A percentile compares a stretch with the other conserved stretches of the same genome.
These are phyloP conservation scores for Brotogeris chrysoptera DNA, from an alignment of 2,797 vertebrate species.

Conservation along the genomic window DNA sequence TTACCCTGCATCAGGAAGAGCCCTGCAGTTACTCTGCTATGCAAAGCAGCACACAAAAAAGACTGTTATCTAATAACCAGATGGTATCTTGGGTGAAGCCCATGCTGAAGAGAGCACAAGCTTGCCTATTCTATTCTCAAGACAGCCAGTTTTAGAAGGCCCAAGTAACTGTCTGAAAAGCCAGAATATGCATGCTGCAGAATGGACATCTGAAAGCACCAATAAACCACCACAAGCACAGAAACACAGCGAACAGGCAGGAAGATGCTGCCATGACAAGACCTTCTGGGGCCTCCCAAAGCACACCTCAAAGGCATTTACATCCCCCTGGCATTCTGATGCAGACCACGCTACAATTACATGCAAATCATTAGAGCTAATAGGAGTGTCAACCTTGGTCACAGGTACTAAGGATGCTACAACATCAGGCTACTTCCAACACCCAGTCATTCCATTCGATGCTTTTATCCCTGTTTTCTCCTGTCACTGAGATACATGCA, in stretches of 20 bases:
- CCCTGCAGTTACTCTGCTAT: not conserved
- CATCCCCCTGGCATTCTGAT: not conserved
- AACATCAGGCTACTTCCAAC: not conserved
- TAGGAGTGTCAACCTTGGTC: not conserved
- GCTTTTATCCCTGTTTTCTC: not conserved
- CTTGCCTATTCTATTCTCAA: not conserved
- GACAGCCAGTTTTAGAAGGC: not conserved
- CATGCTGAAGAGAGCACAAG: not conserved
- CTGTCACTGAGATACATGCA: not conserved
- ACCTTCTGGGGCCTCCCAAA: not conserved
- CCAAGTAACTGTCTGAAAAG: not conserved
- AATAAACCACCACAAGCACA: not conserved
- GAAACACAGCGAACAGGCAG: not conserved
- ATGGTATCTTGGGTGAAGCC: not conserved
- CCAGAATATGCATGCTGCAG: not conserved
- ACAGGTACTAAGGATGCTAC: too few relatives aligned
- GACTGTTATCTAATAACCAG: not conserved
- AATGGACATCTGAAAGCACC: not conserved
- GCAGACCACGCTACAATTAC: accelerated
- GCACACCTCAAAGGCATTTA: not conserved
- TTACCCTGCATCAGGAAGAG: not conserved
- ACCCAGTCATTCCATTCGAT: not conserved
- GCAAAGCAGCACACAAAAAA: not conserved
- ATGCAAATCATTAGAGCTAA: not conserved
- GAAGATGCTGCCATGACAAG: not conserved